Evolutionary conservation across 2,888 invertebrate species (phyloP).

Genomic region (Trachelus troglodyta): DNA sequence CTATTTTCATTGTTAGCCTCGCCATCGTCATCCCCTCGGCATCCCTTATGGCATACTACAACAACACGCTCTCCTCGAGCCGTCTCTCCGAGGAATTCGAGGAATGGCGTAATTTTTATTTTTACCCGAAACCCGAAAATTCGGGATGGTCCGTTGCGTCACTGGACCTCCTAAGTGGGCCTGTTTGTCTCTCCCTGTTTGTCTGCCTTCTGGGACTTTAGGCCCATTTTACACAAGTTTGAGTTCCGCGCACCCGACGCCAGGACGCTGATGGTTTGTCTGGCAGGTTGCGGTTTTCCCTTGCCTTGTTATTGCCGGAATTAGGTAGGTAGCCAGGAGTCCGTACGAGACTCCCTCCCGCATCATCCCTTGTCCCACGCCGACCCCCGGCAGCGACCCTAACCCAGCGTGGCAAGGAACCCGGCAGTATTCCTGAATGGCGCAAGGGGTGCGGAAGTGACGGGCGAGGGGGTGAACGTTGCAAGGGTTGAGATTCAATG

Average conservation of each 20-base stretch:
- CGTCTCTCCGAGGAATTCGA: background rate
- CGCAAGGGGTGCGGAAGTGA: background rate
- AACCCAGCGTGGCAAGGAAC: background rate
- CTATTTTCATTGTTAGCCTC: background rate
- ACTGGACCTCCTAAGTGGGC: background rate
- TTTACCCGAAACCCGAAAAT: background rate
- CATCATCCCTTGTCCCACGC: background rate
- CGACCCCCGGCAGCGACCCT: background rate
- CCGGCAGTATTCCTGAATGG: background rate
- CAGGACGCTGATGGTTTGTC: conserved; percentile 43
- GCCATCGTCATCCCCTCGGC: background rate
- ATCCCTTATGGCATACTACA: background rate
- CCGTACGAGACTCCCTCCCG: background rate
- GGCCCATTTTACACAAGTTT: background rate
- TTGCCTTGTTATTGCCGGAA: conserved; percentile 45
- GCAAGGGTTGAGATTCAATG: background rate
- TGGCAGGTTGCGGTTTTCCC: conserved; percentile 31
- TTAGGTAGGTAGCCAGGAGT: conserved; percentile 22
- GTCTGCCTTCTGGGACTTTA: background rate
- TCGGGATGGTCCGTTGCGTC: background rate
- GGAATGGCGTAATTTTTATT: background rate
- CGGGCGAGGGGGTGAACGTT: background rate
- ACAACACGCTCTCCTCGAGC: background rate
- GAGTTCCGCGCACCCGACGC: conserved; percentile 26
- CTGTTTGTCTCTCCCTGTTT: no score